A percentile compares a stretch with the other conserved stretches of the same genome.
phyloP scores from a whole-genome alignment of 2,888 invertebrate genomes.

The Ferdinandea cuprea region DNA sequence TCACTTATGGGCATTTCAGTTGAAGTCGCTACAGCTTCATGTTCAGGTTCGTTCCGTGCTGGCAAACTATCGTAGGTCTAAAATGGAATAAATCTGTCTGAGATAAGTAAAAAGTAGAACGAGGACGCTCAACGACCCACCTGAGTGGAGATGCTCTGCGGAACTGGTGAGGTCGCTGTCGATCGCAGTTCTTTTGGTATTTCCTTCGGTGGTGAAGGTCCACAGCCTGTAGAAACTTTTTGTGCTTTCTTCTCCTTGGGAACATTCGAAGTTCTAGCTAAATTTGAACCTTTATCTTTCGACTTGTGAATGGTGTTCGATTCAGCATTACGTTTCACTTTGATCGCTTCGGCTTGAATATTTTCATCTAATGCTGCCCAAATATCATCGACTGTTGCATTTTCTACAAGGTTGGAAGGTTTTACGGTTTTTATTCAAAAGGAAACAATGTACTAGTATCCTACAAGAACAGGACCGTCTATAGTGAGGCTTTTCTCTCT shows the following conservation, averaged over 20 bases:
- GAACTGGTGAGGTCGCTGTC: conserved; percentile 93
- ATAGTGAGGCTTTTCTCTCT: conserved; percentile 30
- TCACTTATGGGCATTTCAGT: conserved; percentile 34
- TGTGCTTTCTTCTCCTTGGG: conserved; percentile 36
- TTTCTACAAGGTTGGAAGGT: conserved; percentile 54
- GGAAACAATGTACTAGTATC: conserved; percentile 1
- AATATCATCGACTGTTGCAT: conserved; percentile 80
- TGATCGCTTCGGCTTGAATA: conserved; percentile 80
- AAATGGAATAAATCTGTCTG: conserved; percentile 59
- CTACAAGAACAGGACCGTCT: conserved; percentile 17
- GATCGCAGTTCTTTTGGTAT: conserved; percentile 83
- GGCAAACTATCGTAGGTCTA: conserved; percentile 85
- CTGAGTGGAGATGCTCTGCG: conserved; percentile 94
- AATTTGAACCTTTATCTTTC: conserved; percentile 5
- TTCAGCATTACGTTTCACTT: conserved; percentile 77
- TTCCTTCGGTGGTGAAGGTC: conserved; percentile 86
- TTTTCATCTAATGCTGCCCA: conserved; percentile 82
- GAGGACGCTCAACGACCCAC: conserved; percentile 83
- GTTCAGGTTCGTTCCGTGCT: conserved; percentile 28
- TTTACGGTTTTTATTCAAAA: conserved; percentile 36
- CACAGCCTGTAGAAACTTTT: conserved; percentile 86
- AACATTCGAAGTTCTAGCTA: not conserved
- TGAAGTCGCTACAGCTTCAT: conserved; percentile 4
- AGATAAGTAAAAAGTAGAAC: conserved; percentile 8
- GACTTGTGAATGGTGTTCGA: conserved; percentile 61